Evolutionary conservation across 2,113 vertebrate species (phyloP).

Genomic region (Ophthalmotilapia sp.): DNA sequence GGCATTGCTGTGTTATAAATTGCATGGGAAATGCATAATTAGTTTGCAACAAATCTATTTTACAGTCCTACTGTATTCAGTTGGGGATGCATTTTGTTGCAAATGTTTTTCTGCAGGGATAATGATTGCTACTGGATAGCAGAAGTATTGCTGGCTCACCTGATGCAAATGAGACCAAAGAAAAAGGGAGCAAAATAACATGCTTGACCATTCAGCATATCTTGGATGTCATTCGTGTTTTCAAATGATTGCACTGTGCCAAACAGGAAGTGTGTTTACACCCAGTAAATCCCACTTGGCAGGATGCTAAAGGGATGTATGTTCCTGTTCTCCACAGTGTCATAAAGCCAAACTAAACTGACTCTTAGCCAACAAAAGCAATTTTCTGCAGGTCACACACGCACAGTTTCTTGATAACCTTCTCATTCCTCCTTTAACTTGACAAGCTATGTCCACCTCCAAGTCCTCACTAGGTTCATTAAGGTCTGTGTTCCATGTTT

Average conservation of each 20-base stretch:
- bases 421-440: constrained; percentile 10
- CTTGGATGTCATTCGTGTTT: neutral
- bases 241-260: neutral
- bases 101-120: constrained; percentile 43
- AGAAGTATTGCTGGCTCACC: constrained; percentile 1
- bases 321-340: neutral
- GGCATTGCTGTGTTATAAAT: constrained; percentile 65
- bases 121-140: constrained; percentile 44
- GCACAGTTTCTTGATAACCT: neutral
- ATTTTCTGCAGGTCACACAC: neutral
- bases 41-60: constrained; percentile 62
- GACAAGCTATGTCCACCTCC: constrained; percentile 7
- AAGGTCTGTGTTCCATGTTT: constrained; percentile 26
- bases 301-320: neutral
- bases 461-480: constrained; percentile 28
- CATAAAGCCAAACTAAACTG: constrained; percentile 12
- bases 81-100: constrained; percentile 40
- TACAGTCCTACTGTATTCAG: constrained; percentile 44
- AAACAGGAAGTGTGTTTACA: constrained; percentile 18
- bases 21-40: constrained; percentile 64
- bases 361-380: constrained; percentile 5
- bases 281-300: neutral
- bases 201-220: neutral
- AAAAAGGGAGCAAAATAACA: neutral
- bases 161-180: neutral